These are phyloP conservation scores for Hirtodrosophila confusa DNA, from an alignment of 2,888 invertebrate species.

Conservation along the genomic window DNA sequence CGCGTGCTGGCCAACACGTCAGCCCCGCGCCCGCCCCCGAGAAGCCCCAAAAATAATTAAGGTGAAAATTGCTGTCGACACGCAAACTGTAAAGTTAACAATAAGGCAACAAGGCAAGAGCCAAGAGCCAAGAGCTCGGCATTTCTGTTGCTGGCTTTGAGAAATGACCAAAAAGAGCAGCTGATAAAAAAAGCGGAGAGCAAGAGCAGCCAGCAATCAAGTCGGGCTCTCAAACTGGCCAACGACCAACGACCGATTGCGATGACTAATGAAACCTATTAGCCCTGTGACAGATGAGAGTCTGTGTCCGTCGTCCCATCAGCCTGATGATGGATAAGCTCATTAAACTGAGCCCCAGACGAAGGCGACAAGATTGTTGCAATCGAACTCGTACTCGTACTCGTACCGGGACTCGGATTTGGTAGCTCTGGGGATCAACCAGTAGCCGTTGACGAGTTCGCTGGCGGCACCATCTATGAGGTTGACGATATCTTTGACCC, in stretches of 20 bases:
- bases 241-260: constrained; percentile 39
- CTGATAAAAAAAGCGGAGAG: constrained; percentile 46
- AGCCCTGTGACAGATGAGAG: constrained; percentile 76
- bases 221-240: not conserved
- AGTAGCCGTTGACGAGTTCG: constrained; percentile 58
- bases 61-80: constrained; percentile 79
- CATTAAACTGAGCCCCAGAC: constrained; percentile 60
- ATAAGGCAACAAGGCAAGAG: constrained; percentile 23
- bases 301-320: constrained; percentile 4
- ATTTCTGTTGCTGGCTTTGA: constrained; percentile 48
- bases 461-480: constrained; percentile 64
- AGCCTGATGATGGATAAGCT: constrained; percentile 75
- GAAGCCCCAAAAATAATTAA: constrained; percentile 71
- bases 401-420: not conserved
- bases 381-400: not conserved
- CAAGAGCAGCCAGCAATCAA: constrained; percentile 10
- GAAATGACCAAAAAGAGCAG: constrained; percentile 64
- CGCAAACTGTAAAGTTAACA: constrained; percentile 52
- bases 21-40: constrained; percentile 7
- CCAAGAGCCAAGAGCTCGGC: constrained; percentile 1
- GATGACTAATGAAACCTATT: constrained; percentile 79
- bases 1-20: constrained; percentile 73
- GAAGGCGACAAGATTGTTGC: constrained; percentile 48
- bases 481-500: constrained; percentile 35
- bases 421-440: constrained; percentile 54